A percentile compares a stretch with the other conserved stretches of the same genome.
Evolutionary conservation across 2,113 vertebrate genomes (phyloP).

Genomic region (Vombatus ursinus): DNA sequence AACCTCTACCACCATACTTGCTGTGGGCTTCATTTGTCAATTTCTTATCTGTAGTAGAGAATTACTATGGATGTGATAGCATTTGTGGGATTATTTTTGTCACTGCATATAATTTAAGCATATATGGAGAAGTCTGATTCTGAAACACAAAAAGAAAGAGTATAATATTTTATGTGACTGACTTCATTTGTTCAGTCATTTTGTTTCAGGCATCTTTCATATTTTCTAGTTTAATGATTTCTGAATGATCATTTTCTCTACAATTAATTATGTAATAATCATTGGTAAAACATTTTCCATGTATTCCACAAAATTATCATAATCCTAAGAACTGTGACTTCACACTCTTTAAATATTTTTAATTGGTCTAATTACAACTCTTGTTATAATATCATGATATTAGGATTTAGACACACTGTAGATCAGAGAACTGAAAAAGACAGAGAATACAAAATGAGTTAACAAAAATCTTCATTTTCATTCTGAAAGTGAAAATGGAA

Average conservation of each 20-base stretch:
- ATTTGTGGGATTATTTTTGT: neutral
- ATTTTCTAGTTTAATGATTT: neutral
- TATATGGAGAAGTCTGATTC: neutral
- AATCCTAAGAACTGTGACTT: constrained; percentile 17
- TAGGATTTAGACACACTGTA: constrained; percentile 52
- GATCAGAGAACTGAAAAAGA: constrained; percentile 53
- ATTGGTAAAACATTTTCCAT: constrained; percentile 63
- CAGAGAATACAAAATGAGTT: neutral
- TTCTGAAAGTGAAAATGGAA: neutral
- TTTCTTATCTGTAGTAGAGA: constrained; percentile 24
- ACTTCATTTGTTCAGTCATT: constrained; percentile 7
- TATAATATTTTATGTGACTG: neutral
- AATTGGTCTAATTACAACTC: constrained; percentile 58
- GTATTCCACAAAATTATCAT: constrained; percentile 53
- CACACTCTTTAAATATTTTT: constrained; percentile 48
- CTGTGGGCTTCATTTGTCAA: neutral
- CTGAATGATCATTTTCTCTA: constrained; percentile 35
- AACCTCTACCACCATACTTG: rapidly evolving
- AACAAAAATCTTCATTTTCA: neutral
- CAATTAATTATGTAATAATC: constrained; percentile 58
- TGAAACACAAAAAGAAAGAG: neutral
- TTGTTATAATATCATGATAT: constrained; percentile 64
- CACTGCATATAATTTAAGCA: neutral
- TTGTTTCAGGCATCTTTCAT: neutral
- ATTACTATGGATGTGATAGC: neutral